Evolutionary conservation across 1,140 invertebrate species (phyloP), one percentile per base, ranked within the genome.

Genomic region (Oncopeltus fasciatus): DNA sequence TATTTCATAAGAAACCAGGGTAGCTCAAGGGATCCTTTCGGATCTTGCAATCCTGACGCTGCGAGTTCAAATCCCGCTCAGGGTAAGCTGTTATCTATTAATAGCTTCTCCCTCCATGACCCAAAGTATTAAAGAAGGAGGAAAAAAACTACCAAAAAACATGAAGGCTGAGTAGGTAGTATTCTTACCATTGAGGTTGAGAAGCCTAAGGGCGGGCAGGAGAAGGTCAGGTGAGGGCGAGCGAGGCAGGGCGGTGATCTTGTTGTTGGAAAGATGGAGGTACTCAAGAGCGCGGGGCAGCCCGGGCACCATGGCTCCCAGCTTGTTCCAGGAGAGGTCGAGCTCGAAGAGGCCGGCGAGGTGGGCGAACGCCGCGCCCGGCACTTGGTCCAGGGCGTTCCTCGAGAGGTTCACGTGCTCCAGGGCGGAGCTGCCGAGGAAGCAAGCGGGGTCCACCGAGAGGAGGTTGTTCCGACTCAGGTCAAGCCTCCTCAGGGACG

Each of bases 241-340:
- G 0, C 72, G 68, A 2, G 88, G 83, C 5, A 92, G 70, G 1
- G 70, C 73, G 0, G 78, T 76, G 24, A 92, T 85, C 65, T 85
- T 79, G 71, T 92, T 92, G 66, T 80, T 80, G 31, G 82, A 73
- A 67, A 91, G 71, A 69, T 84, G 80, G n/a, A 93, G 74, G 65
- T 86, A 80, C 71, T 92, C 88, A 49, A 92, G 74, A 49, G 83
- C 85, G 64, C 80, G 77, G 0, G 87, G 87, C 18, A 91, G 70
- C 14, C 84, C 86, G 16, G 83, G 81, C 4, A 87, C 78, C 56
- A 90, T 62, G 11, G 31, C 53, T 33, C 47, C 70, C 20, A 93
- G 69, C 65, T 81, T 75, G 72, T 93, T 94, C 68, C 78, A 79
- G 66, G 87, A 85, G 2, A 87, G 73, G 69, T 92, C 88, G 20